A percentile compares a stretch with the other conserved stretches of the same genome.
Evolutionary conservation across 1,140 invertebrate genomes (phyloP).

Genomic region (Drosophila sulfurigaster): DNA sequence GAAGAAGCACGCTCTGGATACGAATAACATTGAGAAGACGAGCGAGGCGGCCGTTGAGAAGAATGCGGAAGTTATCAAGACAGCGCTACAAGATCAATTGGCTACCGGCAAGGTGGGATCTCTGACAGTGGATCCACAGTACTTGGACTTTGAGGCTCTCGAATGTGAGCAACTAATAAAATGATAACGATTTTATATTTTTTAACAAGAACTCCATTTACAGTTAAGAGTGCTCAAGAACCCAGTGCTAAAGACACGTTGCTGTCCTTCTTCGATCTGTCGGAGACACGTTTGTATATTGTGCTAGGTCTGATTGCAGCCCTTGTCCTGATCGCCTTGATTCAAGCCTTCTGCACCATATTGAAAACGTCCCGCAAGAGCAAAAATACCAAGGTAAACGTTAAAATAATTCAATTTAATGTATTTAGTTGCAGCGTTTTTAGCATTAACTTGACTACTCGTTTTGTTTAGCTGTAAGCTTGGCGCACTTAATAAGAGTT

Average conservation of each 20-base stretch:
- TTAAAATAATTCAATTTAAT: neutral
- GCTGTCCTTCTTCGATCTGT: constrained; percentile 87
- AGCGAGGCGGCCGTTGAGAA: constrained; percentile 78
- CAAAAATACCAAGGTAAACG: constrained; percentile 87
- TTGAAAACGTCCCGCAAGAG: constrained; percentile 89
- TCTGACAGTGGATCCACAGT: constrained; percentile 91
- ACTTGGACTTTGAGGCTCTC: constrained; percentile 89
- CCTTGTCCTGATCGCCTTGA: constrained; percentile 90
- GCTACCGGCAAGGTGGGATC: constrained; percentile 90
- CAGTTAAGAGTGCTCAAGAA: constrained; percentile 68
- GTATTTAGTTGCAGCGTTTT: constrained; percentile 18
- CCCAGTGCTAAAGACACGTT: constrained; percentile 72
- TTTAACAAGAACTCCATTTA: neutral
- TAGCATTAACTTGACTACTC: constrained; percentile 36
- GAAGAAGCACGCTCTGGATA: constrained; percentile 85
- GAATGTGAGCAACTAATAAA: constrained; percentile 85
- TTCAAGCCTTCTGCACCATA: constrained; percentile 94
- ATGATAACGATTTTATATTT: neutral
- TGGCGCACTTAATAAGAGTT: constrained; percentile 43
- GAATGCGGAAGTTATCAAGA: constrained; percentile 86
- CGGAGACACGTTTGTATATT: constrained; percentile 91
- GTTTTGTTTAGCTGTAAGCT: constrained; percentile 26
- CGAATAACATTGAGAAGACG: constrained; percentile 82
- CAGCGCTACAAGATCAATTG: constrained; percentile 89
- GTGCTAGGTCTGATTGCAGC: constrained; percentile 93